phyloP scores from a whole-genome alignment of 2,797 vertebrate species.

The Anas flavirostris region DNA sequence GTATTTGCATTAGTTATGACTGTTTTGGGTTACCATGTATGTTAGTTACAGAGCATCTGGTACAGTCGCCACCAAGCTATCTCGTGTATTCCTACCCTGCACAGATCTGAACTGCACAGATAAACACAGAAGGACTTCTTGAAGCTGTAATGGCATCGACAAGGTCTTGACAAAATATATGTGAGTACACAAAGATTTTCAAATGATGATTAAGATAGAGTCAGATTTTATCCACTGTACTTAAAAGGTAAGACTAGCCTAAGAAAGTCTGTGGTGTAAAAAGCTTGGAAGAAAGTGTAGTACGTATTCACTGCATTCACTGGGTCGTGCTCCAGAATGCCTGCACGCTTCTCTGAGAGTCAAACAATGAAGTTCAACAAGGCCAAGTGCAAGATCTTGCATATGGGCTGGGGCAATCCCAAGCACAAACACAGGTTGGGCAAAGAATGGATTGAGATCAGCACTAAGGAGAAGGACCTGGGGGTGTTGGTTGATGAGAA shows the following conservation, averaged over 20 bases:
- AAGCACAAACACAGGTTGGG: no score
- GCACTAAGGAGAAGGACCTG: no score
- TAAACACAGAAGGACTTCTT: not conserved
- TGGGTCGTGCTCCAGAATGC: not conserved
- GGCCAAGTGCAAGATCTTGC: no score
- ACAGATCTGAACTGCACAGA: not conserved
- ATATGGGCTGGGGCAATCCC: no score
- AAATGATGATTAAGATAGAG: not conserved
- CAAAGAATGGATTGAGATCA: no score
- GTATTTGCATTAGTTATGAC: not conserved
- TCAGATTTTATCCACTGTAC: not conserved
- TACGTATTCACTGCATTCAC: not conserved
- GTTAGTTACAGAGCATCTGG: not conserved
- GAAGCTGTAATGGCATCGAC: not conserved
- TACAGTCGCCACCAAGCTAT: not conserved
- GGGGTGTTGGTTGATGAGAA: no score
- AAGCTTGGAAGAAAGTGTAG: not conserved
- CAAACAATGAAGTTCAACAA: not conserved
- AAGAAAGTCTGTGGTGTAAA: not conserved
- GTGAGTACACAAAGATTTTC: not conserved
- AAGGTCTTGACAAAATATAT: not conserved
- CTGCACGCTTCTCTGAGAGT: not conserved
- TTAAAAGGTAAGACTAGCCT: not conserved
- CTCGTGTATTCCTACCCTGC: not conserved
- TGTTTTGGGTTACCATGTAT: not conserved